phyloP scores from a whole-genome alignment of 2,888 invertebrate genomes.

The Dolomedes plantarius region DNA sequence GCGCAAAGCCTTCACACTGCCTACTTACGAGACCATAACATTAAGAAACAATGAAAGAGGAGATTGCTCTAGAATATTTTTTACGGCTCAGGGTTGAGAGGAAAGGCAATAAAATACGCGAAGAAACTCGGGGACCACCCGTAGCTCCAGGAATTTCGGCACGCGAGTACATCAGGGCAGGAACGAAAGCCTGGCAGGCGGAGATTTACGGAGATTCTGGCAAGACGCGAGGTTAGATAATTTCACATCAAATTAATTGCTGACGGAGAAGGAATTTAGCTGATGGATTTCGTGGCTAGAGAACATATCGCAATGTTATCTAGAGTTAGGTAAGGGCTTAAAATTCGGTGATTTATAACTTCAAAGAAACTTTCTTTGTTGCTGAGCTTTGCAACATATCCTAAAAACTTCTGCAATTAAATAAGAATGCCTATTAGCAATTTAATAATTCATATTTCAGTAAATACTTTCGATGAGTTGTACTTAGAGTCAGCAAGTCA shows the following conservation, averaged over 20 bases:
- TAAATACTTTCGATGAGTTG: no score
- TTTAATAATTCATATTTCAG: no score
- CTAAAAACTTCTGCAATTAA: no score
- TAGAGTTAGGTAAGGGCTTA: no score
- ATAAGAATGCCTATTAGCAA: no score
- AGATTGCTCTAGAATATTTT: not conserved
- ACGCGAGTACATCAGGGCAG: constrained; percentile 40
- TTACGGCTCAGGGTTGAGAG: not conserved
- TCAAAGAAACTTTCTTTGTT: no score
- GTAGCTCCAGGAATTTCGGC: constrained; percentile 39
- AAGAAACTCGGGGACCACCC: constrained; percentile 38
- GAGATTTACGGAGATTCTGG: constrained; percentile 33
- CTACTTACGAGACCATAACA: constrained; percentile 8
- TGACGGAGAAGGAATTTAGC: not conserved
- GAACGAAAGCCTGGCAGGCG: constrained; percentile 20
- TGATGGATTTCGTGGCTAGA: not conserved
- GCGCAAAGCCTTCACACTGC: not conserved
- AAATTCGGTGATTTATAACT: no score
- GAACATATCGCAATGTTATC: no score
- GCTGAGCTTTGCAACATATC: no score
- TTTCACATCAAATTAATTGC: not conserved
- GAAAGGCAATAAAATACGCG: not conserved
- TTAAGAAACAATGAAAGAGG: not conserved
- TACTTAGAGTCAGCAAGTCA: no score
- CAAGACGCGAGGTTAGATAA: not conserved